Conservation (phyloP, 1,140 invertebrate genomes). For the Atopsyche davidsoni region DNA sequence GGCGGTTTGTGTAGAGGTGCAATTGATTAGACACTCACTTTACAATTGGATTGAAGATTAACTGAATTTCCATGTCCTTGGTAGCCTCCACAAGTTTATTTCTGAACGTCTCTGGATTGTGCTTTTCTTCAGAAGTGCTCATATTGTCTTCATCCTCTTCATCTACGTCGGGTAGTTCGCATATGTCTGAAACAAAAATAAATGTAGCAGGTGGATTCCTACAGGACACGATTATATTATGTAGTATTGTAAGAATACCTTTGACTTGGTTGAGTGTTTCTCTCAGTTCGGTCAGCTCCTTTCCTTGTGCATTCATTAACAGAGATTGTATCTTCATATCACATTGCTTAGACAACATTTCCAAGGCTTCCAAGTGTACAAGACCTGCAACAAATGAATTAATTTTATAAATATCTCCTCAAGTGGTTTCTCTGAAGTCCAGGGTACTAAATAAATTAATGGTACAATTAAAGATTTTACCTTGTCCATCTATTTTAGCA, state of each 20-base stretch:
- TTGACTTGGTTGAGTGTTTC: slow-evolving; percentile 74
- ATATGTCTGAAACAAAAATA: slow-evolving; percentile 51
- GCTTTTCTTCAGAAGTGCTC: slow-evolving; percentile 35
- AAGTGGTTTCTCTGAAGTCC: too few species aligned
- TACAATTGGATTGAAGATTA: slow-evolving; percentile 49
- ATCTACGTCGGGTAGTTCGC: slow-evolving; percentile 64
- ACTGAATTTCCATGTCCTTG: slow-evolving; percentile 54
- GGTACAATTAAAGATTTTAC: too few species aligned
- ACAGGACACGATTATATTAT: too few species aligned
- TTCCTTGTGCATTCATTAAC: slow-evolving; percentile 47
- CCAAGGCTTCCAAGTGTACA: slow-evolving; percentile 82
- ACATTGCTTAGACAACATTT: slow-evolving; percentile 82
- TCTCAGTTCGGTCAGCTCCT: slow-evolving; percentile 60
- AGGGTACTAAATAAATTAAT: too few species aligned
- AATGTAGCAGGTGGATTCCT: too few species aligned
- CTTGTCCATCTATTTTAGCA: too few species aligned
- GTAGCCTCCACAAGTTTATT: slow-evolving; percentile 50
- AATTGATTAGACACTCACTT: slow-evolving; percentile 36
- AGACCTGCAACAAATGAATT: slow-evolving; percentile 54
- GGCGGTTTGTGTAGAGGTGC: background rate
- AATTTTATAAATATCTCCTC: too few species aligned
- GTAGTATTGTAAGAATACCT: too few species aligned
- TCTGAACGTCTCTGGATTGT: slow-evolving; percentile 48
- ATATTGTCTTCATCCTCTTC: slow-evolving; percentile 52
- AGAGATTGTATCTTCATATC: slow-evolving; percentile 65